These are phyloP conservation scores for Cataglyphis altisquamis DNA, from an alignment of 2,888 invertebrate genomes.

Conservation along the genomic window DNA sequence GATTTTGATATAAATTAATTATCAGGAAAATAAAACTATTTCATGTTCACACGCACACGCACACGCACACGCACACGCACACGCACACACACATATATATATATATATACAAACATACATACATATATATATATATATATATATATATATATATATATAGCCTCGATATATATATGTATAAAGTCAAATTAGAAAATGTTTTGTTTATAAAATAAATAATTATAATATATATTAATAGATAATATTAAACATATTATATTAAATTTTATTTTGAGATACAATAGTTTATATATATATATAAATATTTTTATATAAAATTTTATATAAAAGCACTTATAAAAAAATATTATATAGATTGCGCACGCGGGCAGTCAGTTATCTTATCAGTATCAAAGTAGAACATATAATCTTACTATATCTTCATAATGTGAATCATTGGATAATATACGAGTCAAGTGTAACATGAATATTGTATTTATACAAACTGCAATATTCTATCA, in stretches of 20 bases:
- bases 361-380: slow-evolving; percentile 68
- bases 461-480: slow-evolving; percentile 21
- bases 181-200: neutral
- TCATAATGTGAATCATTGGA: slow-evolving; percentile 67
- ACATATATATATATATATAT: too few species aligned
- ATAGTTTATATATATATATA: neutral
- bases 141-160: neutral
- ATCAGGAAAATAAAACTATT: neutral
- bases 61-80: too few species aligned
- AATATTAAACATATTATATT: neutral
- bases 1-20: slow-evolving; percentile 1
- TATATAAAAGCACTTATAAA: neutral
- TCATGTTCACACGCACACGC: neutral
- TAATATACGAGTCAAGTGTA: slow-evolving; percentile 34
- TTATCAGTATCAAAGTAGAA: slow-evolving; percentile 75
- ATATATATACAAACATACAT: too few species aligned
- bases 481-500: slow-evolving; percentile 29
- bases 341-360: neutral
- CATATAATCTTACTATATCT: slow-evolving; percentile 65
- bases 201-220: neutral
- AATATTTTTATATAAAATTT: neutral
- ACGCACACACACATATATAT: too few species aligned
- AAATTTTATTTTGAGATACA: neutral
- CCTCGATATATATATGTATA: neutral
- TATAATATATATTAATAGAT: neutral